Base-by-base conservation (phyloP, 2,113 vertebrate genomes). In the Lates calcarifer region DNA sequence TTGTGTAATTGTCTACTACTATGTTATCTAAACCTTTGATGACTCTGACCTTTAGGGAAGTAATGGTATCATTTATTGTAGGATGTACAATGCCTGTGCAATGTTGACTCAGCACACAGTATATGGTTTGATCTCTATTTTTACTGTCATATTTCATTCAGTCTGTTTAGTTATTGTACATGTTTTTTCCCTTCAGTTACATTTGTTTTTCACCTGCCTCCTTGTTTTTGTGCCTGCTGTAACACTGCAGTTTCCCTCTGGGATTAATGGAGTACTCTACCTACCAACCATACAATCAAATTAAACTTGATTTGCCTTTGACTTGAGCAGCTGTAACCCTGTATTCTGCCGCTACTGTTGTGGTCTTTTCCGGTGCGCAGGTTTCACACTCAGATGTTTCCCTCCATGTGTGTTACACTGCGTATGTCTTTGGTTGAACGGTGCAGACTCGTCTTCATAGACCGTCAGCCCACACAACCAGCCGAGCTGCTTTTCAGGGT, bases 391-490 rank as follows among this genome's bases (percentile, higher is more conserved):
- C 24, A 62, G 10, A 26, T 35, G 28, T 57, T 57, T 37, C 2
- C 29, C 29, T 58, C 8, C 14, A 15, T n/a, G n/a, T n/a, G n/a
- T 0, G 26, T 58, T 61, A 33, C 35, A 17, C 20, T 51, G 24
- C 41, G 20, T 33, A 0, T 29, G 20, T 64, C n/a, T 28, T 31
- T 28, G 15, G 5, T 43, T 57, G 9, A 20, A 1, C 15, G 24
- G 2, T 51, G n/a, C 24, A 24, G 0, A 18, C 9, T 9, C n/a
- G 0, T 51, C 3, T 29, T 29, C 0, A 2, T 28, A 24, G 13
- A 41, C 26, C 24, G 35, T 31, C 28, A 78, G n/a, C 37, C 47
- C 56, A 64, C 22, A 18, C 33, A 58, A 64, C 18, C n/a, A 53
- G 15, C 28, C 22, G 3, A 6, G 14, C 22, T 24, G 11, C 49